Evolutionary conservation across 2,797 vertebrate genomes (phyloP).

Genomic region (Anabacerthia variegaticeps): DNA sequence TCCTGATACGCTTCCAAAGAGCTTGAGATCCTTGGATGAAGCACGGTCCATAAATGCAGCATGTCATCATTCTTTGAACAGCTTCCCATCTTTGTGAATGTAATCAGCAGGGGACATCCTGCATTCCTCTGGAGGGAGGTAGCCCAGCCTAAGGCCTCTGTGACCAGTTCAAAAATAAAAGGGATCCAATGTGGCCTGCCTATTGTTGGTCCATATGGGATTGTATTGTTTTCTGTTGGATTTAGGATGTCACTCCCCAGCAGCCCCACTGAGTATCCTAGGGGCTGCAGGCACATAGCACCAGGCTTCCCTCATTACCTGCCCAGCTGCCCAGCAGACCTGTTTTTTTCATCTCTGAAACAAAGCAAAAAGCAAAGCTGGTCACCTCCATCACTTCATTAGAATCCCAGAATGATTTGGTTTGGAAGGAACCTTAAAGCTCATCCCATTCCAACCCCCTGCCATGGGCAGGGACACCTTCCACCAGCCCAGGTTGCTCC

Average conservation of each 20-base stretch:
- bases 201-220: neutral
- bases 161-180: neutral
- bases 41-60: accelerated
- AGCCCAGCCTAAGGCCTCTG: neutral
- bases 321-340: neutral
- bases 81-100: neutral
- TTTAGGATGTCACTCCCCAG: neutral
- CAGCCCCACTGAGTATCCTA: accelerated
- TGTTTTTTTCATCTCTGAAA: neutral
- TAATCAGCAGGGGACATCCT: neutral
- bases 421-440: neutral
- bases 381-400: neutral
- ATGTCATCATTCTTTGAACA: neutral
- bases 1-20: neutral
- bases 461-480: neutral
- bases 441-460: neutral
- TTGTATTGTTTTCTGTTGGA: neutral
- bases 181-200: neutral
- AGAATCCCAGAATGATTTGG: neutral
- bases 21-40: neutral
- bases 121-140: neutral
- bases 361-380: neutral
- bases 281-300: neutral
- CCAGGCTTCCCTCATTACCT: neutral
- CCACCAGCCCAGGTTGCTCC: neutral